Conservation (phyloP, 2,113 vertebrate genomes). For the Collichthys lucidus region DNA sequence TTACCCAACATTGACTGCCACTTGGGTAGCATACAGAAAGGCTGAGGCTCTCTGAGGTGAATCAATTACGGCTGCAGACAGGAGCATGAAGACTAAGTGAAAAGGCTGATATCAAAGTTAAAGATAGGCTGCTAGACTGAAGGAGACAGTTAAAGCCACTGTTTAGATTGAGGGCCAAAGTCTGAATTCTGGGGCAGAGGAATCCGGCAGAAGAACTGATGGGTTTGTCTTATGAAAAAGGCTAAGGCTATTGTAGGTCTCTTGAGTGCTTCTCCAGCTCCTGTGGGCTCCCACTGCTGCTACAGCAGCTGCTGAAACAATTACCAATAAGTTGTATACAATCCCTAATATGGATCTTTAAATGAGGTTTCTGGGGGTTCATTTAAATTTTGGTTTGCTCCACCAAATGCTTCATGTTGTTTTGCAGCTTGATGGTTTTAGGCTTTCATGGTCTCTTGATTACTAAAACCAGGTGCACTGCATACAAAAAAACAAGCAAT, state of each 20-base stretch:
- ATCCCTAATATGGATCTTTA: conserved; percentile 58
- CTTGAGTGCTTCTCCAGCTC: conserved; percentile 24
- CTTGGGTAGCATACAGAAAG: background rate
- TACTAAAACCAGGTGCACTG: conserved; percentile 11
- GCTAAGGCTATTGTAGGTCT: background rate
- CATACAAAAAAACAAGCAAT: conserved; percentile 22
- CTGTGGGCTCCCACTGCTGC: conserved; percentile 21
- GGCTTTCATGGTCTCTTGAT: conserved; percentile 26
- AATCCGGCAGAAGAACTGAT: conserved; percentile 1
- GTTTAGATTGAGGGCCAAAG: conserved; percentile 21
- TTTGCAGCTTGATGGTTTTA: conserved; percentile 42
- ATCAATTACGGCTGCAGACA: conserved; percentile 26
- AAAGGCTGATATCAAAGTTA: conserved; percentile 20
- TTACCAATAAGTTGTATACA: conserved; percentile 69
- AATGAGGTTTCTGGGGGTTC: conserved; percentile 70
- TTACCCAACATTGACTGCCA: background rate
- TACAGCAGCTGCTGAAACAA: conserved; percentile 45
- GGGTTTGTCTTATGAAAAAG: conserved; percentile 21
- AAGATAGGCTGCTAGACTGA: conserved; percentile 16
- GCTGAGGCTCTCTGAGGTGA: conserved; percentile 20
- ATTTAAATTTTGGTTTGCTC: conserved; percentile 71
- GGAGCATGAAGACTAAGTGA: conserved; percentile 16
- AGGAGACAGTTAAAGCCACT: conserved; percentile 9
- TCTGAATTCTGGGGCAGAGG: conserved; percentile 8
- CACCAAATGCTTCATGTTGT: conserved; percentile 58